Evolutionary conservation across 92 coral and sea anemone genomes (phyloP).

Genomic region (Siderastrea radians): DNA sequence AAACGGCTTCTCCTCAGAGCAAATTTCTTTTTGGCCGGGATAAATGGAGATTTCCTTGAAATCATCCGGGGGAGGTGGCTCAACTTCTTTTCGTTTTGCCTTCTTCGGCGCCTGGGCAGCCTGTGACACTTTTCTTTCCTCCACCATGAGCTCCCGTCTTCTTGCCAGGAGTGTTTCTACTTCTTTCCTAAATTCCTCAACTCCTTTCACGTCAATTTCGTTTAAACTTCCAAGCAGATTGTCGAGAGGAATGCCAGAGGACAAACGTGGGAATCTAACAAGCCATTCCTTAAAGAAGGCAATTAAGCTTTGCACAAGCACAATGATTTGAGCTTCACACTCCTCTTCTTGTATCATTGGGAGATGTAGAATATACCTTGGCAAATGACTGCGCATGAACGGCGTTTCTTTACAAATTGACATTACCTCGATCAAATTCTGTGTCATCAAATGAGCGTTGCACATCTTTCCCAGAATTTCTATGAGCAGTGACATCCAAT

Average conservation of each 20-base stretch:
- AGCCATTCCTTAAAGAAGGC: constrained; percentile 82
- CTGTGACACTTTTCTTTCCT: constrained; percentile 60
- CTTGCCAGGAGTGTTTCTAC: constrained; percentile 52
- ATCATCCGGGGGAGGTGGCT: constrained; percentile 84
- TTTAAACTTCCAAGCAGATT: constrained; percentile 60
- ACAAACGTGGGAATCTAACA: constrained; percentile 72
- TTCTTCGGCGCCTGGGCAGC: constrained; percentile 11
- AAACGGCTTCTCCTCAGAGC: constrained; percentile 62
- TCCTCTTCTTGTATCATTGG: constrained; percentile 71
- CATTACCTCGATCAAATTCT: constrained; percentile 76
- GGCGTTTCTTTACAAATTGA: constrained; percentile 75
- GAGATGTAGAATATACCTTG: constrained; percentile 84
- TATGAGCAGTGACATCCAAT: constrained; percentile 74
- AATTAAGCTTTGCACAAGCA: constrained; percentile 57
- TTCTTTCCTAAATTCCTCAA: constrained; percentile 44
- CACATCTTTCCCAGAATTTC: constrained; percentile 79
- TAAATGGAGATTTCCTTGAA: constrained; percentile 76
- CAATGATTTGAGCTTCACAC: constrained; percentile 45
- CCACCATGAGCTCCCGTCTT: constrained; percentile 60
- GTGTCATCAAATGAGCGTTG: constrained; percentile 67
- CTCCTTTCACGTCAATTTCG: constrained; percentile 46
- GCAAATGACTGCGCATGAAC: constrained; percentile 63
- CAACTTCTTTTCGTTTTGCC: constrained; percentile 43
- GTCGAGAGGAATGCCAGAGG: constrained; percentile 79
- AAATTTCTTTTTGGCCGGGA: constrained; percentile 78